Base-by-base conservation (phyloP, 2,797 vertebrate genomes). In the Hydrophis major region DNA sequence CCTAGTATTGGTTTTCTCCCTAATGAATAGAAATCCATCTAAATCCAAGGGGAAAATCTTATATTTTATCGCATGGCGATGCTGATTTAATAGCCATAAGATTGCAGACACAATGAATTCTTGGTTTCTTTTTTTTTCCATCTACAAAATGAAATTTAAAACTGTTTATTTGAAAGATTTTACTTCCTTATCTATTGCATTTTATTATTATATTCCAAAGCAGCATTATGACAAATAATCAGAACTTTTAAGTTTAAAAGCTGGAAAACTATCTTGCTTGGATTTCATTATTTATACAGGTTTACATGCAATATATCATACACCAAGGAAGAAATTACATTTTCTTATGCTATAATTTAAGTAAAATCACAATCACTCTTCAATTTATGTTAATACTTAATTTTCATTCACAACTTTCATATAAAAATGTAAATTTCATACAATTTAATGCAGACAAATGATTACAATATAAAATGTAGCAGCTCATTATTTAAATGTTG, bases 401-500 rank as follows among this genome's bases (percentile, higher is more conserved):
- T 47, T 27, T 47, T 57, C 20, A 87, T 87, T 66, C 25, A 74
- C 60, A n/a, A 87, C 53, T 90, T 87, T 59, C 90, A 88, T 87
- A 87, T 90, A 57, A 90, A 90, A 78, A 91, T 59, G 89, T n/a
- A 89, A 89, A 78, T 59, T 22, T 93, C 42, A 55, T 74, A 28
- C 53, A 87, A 27, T 42, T 74, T 92, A 32, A 27, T 88, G 22
- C 27, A 69, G 78, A 50, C 61, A 93, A 61, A 60, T 92, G 47
- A 57, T 37, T 59, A 10, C 16, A n/a, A 89, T 20, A 66, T 25
- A 37, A 18, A 14, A 69, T 59, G 22, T 32, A 18, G n/a, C 27
- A 69, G 47, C 3, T 22, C 27, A 59, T 74, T 59, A 50, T 90
- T 88, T 92, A 37, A 89, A 42, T 83, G 10, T 47, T 25, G 8